Conservation (phyloP, 53 echinoderm and acorn worm species). For the Apostichopus leukothele region DNA sequence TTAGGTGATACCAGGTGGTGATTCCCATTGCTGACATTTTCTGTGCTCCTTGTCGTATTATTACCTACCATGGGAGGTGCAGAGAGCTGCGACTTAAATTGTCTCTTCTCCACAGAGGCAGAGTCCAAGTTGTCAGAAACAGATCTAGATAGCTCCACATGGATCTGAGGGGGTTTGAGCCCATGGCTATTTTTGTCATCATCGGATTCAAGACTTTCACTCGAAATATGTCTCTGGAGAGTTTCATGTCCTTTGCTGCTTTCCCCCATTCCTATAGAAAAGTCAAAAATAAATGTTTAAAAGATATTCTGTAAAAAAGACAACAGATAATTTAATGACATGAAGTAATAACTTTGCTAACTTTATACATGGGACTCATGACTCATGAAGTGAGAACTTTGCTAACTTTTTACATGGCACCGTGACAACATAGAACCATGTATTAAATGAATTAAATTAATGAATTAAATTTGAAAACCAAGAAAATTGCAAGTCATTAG, state of each 20-base stretch:
- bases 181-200: not conserved
- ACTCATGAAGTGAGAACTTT: too few species aligned
- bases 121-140: conserved; percentile 24
- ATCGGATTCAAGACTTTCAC: not conserved
- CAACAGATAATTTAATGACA: too few species aligned
- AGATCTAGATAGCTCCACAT: conserved; percentile 37
- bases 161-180: conserved; percentile 32
- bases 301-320: too few species aligned
- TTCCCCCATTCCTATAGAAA: conserved; percentile 21
- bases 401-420: too few species aligned
- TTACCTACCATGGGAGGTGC: conserved; percentile 26
- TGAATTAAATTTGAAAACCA: too few species aligned
- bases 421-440: too few species aligned
- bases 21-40: conserved; percentile 31
- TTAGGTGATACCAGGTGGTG: conserved; percentile 22
- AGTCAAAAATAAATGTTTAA: not conserved
- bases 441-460: too few species aligned
- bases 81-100: conserved; percentile 26
- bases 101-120: conserved; percentile 4
- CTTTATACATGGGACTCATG: too few species aligned
- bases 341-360: too few species aligned
- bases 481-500: too few species aligned
- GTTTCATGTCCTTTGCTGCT: conserved; percentile 11
- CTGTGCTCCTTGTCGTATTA: not conserved
- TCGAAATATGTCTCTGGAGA: not conserved